Evolutionary conservation across 35 echinoderm and acorn worm species (phyloP).

Genomic region (Ophiothrix spiculata): DNA sequence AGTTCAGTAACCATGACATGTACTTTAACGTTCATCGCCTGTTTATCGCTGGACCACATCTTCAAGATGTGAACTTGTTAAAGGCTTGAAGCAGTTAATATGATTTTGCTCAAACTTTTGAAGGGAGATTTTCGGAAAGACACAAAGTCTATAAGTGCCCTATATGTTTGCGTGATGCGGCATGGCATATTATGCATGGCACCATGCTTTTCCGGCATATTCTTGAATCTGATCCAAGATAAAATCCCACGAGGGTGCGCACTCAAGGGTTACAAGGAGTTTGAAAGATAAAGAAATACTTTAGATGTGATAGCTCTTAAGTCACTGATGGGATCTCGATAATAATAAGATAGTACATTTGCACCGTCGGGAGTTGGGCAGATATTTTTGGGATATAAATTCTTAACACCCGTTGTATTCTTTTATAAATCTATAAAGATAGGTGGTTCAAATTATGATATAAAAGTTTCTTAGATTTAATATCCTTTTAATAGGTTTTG

Average conservation of each 20-base stretch:
- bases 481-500: too few species aligned
- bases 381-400: too few species aligned
- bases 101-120: not conserved
- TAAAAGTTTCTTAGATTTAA: too few species aligned
- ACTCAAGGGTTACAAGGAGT: slow-evolving; percentile 1
- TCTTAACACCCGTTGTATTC: too few species aligned
- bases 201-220: slow-evolving; percentile 2
- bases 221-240: not conserved
- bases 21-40: not conserved
- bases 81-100: not conserved
- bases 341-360: too few species aligned
- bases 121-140: slow-evolving; percentile 13
- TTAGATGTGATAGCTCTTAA: not conserved
- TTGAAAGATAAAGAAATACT: slow-evolving; percentile 10
- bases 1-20: not conserved
- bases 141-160: not conserved
- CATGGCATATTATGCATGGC: not conserved
- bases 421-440: too few species aligned
- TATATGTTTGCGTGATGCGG: slow-evolving; percentile 6
- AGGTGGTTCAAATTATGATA: too few species aligned
- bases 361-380: too few species aligned
- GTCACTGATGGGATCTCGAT: not conserved
- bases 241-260: not conserved
- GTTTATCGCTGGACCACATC: not conserved
- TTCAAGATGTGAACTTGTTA: not conserved